These are phyloP conservation scores for Armadillidium nasatum DNA, from an alignment of 1,140 invertebrate species.

Conservation along the genomic window DNA sequence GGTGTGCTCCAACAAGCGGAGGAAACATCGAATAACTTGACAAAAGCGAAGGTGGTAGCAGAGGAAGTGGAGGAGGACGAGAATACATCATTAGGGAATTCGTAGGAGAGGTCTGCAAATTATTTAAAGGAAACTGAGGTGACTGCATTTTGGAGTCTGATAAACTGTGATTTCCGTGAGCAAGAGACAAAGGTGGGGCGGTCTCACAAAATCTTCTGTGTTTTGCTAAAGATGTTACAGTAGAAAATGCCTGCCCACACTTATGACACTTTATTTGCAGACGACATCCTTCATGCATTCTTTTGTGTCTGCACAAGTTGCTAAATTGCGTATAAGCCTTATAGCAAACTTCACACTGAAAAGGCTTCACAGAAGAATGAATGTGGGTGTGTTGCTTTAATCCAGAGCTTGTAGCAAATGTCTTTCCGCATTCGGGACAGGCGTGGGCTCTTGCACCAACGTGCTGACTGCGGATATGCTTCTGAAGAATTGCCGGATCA, in stretches of 20 bases:
- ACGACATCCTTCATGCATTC: slow-evolving; percentile 91
- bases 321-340: slow-evolving; percentile 99
- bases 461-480: slow-evolving; percentile 90
- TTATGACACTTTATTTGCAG: slow-evolving; percentile 85
- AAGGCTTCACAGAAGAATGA: slow-evolving; percentile 96
- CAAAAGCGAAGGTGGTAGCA: slow-evolving; percentile 39
- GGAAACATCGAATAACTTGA: slow-evolving; percentile 39
- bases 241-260: slow-evolving; percentile 87
- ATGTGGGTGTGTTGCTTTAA: slow-evolving; percentile 99
- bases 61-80: slow-evolving; percentile 34
- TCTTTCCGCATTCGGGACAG: slow-evolving; percentile 96
- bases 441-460: slow-evolving; percentile 88
- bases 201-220: slow-evolving; percentile 60
- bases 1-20: slow-evolving; percentile 36
- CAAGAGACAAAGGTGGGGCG: slow-evolving; percentile 52
- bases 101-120: slow-evolving; percentile 47
- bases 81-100: slow-evolving; percentile 46
- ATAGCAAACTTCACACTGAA: slow-evolving; percentile 83
- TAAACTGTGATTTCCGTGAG: slow-evolving; percentile 59
- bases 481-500: slow-evolving; percentile 90
- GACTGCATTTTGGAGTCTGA: slow-evolving; percentile 57
- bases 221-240: slow-evolving; percentile 66
- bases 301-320: slow-evolving; percentile 97
- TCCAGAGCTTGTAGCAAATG: slow-evolving; percentile 93
- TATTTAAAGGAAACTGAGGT: slow-evolving; percentile 62